Percentiles rank a stretch among this genome's conserved stretches.
Evolutionary conservation across 2,888 invertebrate genomes (phyloP).

Genomic region (Corythucha ciliata): DNA sequence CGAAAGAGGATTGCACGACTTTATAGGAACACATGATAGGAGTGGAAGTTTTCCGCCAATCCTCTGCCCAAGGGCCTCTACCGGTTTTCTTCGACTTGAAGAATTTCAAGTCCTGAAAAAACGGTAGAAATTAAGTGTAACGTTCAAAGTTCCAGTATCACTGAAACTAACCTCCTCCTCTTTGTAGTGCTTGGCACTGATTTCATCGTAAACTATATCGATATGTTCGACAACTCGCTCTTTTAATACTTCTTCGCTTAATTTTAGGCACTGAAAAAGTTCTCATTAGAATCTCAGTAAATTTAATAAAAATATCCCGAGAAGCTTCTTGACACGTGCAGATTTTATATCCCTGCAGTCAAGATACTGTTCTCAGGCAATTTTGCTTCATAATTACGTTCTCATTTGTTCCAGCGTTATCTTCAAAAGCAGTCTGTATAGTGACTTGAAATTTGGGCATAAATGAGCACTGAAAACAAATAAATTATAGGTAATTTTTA

Average conservation of each 20-base stretch:
- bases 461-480: conserved; percentile 51
- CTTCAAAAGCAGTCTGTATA: conserved; percentile 81
- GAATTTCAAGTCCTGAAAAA: conserved; percentile 75
- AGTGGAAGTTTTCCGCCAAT: conserved; percentile 62
- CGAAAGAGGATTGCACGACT: conserved; percentile 73
- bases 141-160: background rate
- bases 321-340: too few species aligned
- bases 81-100: conserved; percentile 74
- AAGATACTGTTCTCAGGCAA: too few species aligned
- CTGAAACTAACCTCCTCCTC: conserved; percentile 73
- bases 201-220: conserved; percentile 81
- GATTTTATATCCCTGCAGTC: too few species aligned
- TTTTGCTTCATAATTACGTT: too few species aligned
- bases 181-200: conserved; percentile 78
- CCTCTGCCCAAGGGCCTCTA: conserved; percentile 73
- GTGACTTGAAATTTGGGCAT: conserved; percentile 36
- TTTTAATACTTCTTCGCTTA: conserved; percentile 62
- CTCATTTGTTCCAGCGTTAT: conserved; percentile 77
- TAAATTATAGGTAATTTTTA: too few species aligned
- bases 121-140: conserved; percentile 25
- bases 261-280: conserved; percentile 63
- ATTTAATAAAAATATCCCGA: conserved; percentile 57
- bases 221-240: conserved; percentile 65
- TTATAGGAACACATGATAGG: conserved; percentile 95
- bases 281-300: conserved; percentile 4